These are phyloP conservation scores for Macrotis lagotis DNA, from an alignment of 2,113 vertebrate species.

Conservation along the genomic window DNA sequence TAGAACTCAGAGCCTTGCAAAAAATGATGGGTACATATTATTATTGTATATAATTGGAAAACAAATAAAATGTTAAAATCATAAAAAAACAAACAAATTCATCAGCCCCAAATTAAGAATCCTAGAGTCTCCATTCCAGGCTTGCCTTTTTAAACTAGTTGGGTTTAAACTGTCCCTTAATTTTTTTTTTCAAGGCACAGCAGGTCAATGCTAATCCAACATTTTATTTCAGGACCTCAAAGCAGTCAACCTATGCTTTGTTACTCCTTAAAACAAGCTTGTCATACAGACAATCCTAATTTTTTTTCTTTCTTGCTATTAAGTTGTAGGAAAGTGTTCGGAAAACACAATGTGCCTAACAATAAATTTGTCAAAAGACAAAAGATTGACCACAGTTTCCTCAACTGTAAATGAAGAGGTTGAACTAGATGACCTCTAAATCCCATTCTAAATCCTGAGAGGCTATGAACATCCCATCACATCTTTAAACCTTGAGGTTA, in stretches of 20 bases:
- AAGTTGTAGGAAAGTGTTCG: background rate
- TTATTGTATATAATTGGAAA: no score
- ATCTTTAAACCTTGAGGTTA: no score
- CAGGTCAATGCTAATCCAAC: background rate
- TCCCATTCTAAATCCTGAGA: background rate
- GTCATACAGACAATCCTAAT: background rate
- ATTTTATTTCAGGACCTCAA: background rate
- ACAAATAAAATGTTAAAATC: no score
- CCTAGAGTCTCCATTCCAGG: background rate
- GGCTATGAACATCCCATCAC: no score
- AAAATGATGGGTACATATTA: no score
- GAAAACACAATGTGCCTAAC: background rate
- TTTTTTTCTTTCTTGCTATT: background rate
- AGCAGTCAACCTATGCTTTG: background rate
- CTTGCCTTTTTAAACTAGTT: background rate
- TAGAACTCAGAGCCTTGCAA: no score
- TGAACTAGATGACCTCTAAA: background rate
- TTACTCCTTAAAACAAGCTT: background rate
- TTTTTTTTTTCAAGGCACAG: background rate
- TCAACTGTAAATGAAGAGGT: background rate
- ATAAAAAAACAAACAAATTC: background rate
- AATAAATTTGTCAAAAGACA: background rate
- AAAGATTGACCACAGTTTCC: background rate
- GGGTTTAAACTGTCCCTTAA: background rate
- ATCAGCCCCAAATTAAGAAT: background rate